phyloP scores from a whole-genome alignment of 1,140 invertebrate species.

The Drosophila cardini region DNA sequence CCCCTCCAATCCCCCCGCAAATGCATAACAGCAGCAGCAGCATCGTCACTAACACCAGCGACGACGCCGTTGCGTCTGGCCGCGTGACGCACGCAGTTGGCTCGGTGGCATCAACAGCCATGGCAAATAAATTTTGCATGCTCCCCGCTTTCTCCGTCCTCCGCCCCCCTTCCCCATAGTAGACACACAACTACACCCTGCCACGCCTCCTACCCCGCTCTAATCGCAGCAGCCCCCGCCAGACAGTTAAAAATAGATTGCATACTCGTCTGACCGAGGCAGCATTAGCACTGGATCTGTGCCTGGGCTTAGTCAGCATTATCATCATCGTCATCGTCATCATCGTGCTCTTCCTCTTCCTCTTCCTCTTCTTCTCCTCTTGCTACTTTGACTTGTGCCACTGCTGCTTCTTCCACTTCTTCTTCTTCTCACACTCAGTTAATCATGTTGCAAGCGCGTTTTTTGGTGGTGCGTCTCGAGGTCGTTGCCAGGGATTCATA shows the following conservation, averaged over 20 bases:
- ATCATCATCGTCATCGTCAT: constrained; percentile 4
- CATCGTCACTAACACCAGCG: constrained; percentile 39
- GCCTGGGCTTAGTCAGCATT: constrained; percentile 44
- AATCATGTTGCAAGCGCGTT: constrained; percentile 31
- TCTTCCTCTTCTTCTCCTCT: background rate
- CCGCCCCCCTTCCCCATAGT: background rate
- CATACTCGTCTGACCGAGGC: constrained; percentile 59
- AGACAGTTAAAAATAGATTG: constrained; percentile 77
- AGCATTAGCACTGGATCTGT: constrained; percentile 34
- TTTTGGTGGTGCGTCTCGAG: constrained; percentile 55
- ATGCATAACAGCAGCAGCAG: constrained; percentile 35
- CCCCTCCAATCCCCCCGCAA: constrained; percentile 1
- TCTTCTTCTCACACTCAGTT: constrained; percentile 1
- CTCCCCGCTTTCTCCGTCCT: constrained; percentile 20
- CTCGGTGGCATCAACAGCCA: constrained; percentile 58
- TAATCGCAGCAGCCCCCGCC: constrained; percentile 30
- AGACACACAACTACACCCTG: too few species aligned
- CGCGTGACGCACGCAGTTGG: constrained; percentile 66
- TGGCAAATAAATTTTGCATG: constrained; percentile 74
- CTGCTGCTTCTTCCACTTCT: background rate
- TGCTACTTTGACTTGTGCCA: background rate
- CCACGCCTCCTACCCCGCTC: background rate
- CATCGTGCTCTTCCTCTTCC: background rate
- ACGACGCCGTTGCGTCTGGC: constrained; percentile 71
- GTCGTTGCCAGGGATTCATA: constrained; percentile 13